Percentiles rank a stretch among this genome's conserved stretches.
These are phyloP conservation scores for Empis stercorea DNA, from an alignment of 2,888 invertebrate species.

Conservation along the genomic window DNA sequence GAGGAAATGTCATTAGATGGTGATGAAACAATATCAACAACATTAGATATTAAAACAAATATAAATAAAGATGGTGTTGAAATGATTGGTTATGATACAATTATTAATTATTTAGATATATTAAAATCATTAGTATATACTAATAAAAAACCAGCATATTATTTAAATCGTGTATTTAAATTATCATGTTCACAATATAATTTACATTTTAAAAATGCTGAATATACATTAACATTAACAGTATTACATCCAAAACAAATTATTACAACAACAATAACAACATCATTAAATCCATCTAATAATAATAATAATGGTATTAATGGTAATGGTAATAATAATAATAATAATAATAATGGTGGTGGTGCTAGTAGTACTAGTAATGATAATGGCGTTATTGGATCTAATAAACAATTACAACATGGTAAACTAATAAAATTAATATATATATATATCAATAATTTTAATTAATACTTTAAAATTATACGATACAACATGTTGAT, in stretches of 20 bases:
- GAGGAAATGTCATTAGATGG: conserved; percentile 50
- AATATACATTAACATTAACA: conserved; percentile 84
- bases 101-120: conserved; percentile 31
- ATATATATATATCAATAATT: no score
- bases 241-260: conserved; percentile 67
- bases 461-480: no score
- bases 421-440: not conserved
- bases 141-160: conserved; percentile 92
- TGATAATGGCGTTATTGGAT: not conserved
- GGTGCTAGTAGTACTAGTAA: not conserved
- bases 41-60: conserved; percentile 44
- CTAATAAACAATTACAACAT: not conserved
- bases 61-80: conserved; percentile 80
- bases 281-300: conserved; percentile 29
- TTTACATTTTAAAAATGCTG: conserved; percentile 88
- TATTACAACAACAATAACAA: conserved; percentile 41
- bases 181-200: conserved; percentile 89
- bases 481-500: no score
- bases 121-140: conserved; percentile 61
- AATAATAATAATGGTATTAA: not conserved
- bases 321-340: not conserved
- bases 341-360: not conserved
- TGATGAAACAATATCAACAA: conserved; percentile 30
- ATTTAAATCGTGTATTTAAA: conserved; percentile 88
- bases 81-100: conserved; percentile 33